These are phyloP conservation scores for Pentamera pediparva DNA, from an alignment of 53 echinoderm and acorn worm species.

Conservation along the genomic window DNA sequence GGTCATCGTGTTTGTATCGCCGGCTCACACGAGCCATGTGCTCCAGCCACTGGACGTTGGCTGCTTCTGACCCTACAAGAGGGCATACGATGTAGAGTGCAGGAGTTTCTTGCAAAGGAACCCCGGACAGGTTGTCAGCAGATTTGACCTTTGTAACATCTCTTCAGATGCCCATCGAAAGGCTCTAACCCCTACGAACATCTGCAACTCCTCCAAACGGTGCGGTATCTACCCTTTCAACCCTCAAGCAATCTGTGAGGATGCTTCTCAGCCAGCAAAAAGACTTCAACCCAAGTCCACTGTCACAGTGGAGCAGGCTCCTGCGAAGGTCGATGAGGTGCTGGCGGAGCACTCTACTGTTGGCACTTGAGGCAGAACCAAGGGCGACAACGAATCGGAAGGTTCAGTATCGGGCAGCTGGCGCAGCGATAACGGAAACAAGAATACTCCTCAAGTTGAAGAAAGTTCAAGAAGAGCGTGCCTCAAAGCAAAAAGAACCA, in stretches of 20 bases:
- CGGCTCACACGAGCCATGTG: no score
- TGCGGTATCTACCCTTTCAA: constrained; percentile 21
- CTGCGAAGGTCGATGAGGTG: neutral
- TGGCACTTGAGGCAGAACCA: no score
- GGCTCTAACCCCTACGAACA: constrained; percentile 13
- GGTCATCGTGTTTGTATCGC: no score
- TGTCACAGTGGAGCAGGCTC: neutral
- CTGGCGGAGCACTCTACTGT: neutral
- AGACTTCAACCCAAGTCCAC: neutral
- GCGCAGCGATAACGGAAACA: constrained; percentile 1
- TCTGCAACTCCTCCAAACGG: constrained; percentile 10
- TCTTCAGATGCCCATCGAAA: constrained; percentile 16
- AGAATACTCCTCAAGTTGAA: constrained; percentile 1
- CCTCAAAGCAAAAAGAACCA: no score
- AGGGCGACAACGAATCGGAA: no score
- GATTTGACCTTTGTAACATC: constrained; percentile 14
- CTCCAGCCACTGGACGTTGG: no score
- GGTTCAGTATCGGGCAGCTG: neutral
- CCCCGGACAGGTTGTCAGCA: constrained; percentile 1
- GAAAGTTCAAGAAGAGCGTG: constrained; percentile 2
- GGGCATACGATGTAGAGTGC: constrained; percentile 29
- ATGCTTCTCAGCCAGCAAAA: neutral
- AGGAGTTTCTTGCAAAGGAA: constrained; percentile 6
- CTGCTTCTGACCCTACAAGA: no score
- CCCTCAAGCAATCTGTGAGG: neutral